Percentiles rank a stretch among this genome's conserved stretches.
Evolutionary conservation across 2,113 vertebrate genomes (phyloP).

Genomic region (Neotragus moschatus): DNA sequence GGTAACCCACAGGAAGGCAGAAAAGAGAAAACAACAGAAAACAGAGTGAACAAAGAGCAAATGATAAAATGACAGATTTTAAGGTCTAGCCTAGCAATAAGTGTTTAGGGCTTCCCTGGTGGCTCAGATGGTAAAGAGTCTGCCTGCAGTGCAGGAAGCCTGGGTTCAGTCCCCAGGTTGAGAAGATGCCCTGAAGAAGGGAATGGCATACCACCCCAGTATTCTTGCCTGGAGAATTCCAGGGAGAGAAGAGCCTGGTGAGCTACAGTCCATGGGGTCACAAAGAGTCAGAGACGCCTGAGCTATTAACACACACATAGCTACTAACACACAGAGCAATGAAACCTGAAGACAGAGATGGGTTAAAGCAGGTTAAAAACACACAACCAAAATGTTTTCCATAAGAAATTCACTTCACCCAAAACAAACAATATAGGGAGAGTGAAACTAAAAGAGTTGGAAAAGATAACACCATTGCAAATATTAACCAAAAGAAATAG

Average conservation of each 20-base stretch:
- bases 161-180: background rate
- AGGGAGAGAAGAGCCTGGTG: background rate
- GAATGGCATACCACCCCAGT: background rate
- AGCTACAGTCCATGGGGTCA: background rate
- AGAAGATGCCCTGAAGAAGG: background rate
- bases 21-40: background rate
- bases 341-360: background rate
- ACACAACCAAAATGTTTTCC: background rate
- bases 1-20: background rate
- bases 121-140: background rate
- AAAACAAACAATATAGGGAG: background rate
- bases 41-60: background rate
- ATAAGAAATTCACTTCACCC: background rate
- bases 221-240: background rate
- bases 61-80: background rate
- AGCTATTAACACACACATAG: background rate
- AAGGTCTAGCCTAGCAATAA: background rate
- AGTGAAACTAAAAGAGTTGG: background rate
- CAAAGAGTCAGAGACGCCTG: background rate
- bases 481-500: background rate
- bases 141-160: background rate
- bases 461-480: background rate
- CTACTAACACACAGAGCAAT: background rate
- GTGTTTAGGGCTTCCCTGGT: background rate
- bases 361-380: background rate